These are phyloP conservation scores for Falcaria lacertinaria DNA, from an alignment of 2,888 invertebrate species.

Conservation along the genomic window DNA sequence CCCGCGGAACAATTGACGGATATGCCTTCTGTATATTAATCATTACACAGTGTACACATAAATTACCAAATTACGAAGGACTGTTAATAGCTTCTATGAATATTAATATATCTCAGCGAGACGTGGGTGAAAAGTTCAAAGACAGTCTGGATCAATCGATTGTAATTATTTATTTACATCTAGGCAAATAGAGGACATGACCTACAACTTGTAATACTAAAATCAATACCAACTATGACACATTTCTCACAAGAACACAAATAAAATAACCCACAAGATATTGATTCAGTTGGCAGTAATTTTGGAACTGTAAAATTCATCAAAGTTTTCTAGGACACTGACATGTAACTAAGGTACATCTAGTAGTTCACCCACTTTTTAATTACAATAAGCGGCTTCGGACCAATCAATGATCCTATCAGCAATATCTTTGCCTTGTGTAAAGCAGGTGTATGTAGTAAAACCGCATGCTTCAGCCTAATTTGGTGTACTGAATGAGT, in stretches of 20 bases:
- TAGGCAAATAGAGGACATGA: background rate
- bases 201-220: constrained; percentile 1
- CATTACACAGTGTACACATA: constrained; percentile 9
- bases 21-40: constrained; percentile 11
- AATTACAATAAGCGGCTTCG: too few relatives aligned
- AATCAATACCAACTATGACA: background rate
- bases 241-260: too few relatives aligned
- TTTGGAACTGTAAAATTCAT: too few relatives aligned
- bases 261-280: too few relatives aligned
- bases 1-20: constrained; percentile 33
- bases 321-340: too few relatives aligned
- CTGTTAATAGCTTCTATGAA: background rate
- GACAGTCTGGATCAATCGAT: background rate
- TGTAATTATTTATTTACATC: background rate
- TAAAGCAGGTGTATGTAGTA: background rate
- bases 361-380: too few relatives aligned
- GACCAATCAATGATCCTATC: background rate
- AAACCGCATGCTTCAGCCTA: constrained; percentile 3
- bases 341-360: too few relatives aligned
- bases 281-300: too few relatives aligned
- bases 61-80: constrained; percentile 17
- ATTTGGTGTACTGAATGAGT: constrained; percentile 24
- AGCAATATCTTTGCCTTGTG: too few relatives aligned
- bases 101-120: background rate
- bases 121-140: background rate